Base-by-base conservation (phyloP, 2,113 vertebrate genomes). In the Aplodontia rufa region DNA sequence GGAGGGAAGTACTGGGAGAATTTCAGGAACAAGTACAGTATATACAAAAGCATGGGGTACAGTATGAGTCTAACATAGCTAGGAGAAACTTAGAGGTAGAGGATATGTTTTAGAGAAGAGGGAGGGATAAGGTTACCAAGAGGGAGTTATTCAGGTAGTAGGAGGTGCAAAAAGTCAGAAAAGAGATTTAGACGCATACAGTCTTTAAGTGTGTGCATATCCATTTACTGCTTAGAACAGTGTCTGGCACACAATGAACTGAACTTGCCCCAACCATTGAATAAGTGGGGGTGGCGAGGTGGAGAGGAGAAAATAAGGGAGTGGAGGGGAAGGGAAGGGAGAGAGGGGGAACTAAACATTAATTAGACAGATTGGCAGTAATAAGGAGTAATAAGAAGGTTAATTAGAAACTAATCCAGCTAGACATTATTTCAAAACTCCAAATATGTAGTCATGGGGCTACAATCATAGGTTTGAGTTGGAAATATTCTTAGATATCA, bases 401-500 rank as follows among this genome's bases (percentile, higher is more conserved):
- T 14, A 49, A 62, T 53, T 84, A 80, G 13, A 81, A 82, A 64
- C 9, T 14, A 81, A 76, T 72, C 53, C 35, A 82, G n/a, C 12
- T 91, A 82, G 60, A n/a, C 64, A 37, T 2, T 84, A 83, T 81
- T 95, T 96, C n/a, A 92, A 82, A 30, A 90, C 80, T 87, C n/a
- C 93, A 35, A 51, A 4, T 62, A 71, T 90, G 60, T 42, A 84
- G 35, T 68, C 60, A 68, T 32, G 28, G 55, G 49, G 19, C 66
- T 86, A 45, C 6, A 85, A 30, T 74, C n/a, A 64, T 26, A 81
- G 22, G 28, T 91, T 6, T 13, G 5, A 89, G 71, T 84, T 91
- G 51, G 58, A 91, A 94, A 90, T 93, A 84, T 91, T 88, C 42
- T 62, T 91, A 94, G 24, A 76, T 84, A 96, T 53, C 37, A n/a